phyloP scores from a whole-genome alignment of 2,797 vertebrate genomes.

The Cyclopterus lumpus region DNA sequence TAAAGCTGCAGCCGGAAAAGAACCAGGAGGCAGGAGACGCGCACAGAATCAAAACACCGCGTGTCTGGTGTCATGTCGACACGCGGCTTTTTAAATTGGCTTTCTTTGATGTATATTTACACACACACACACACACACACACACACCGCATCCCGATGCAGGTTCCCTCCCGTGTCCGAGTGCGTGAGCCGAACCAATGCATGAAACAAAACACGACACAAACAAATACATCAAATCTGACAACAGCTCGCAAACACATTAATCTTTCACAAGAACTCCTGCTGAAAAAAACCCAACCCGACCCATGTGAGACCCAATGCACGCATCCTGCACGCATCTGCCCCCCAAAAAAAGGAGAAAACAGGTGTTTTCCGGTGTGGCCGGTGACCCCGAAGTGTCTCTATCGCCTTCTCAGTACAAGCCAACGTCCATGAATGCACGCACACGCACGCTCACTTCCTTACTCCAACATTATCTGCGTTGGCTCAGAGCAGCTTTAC shows the following conservation, averaged over 20 bases:
- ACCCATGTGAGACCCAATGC: conserved; percentile 10
- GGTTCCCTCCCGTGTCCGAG: not conserved
- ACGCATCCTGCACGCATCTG: not conserved
- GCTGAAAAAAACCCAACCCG: conserved; percentile 37
- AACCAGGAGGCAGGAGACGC: conserved; percentile 19
- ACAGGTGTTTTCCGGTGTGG: not conserved
- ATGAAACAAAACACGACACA: no score
- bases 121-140: conserved; percentile 29
- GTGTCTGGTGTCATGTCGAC: conserved; percentile 26
- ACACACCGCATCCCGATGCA: conserved; percentile 35
- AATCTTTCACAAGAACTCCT: conserved; percentile 46
- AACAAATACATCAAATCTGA: no score
- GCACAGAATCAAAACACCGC: conserved; percentile 32
- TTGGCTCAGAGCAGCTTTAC: conserved; percentile 55
- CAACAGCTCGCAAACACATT: no score
- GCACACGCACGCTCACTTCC: conserved; percentile 18
- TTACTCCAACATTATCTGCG: conserved; percentile 54
- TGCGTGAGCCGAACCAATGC: conserved; percentile 23
- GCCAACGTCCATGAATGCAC: conserved; percentile 13
- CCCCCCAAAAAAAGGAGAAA: conserved; percentile 13
- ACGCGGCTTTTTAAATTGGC: conserved; percentile 17
- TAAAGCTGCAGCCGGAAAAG: conserved; percentile 43
- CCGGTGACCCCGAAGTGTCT: conserved; percentile 34
- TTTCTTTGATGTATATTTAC: conserved; percentile 50
- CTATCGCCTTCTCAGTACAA: conserved; percentile 39